Evolutionary conservation across 2,888 invertebrate genomes (phyloP).

Genomic region (Linyphia triangularis): DNA sequence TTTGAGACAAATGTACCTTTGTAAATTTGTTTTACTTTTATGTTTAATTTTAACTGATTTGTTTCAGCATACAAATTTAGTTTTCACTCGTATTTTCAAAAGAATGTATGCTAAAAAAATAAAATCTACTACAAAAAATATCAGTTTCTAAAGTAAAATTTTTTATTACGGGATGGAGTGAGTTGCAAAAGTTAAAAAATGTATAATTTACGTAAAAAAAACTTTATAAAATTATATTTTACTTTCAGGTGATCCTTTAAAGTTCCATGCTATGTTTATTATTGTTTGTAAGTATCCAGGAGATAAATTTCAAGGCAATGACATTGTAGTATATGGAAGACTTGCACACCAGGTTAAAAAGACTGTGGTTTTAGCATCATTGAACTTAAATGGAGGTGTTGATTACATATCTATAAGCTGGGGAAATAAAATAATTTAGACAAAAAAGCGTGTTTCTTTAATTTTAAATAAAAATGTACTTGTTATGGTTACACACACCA

Average conservation of each 20-base stretch:
- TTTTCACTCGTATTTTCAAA: too few species aligned
- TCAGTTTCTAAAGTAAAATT: not conserved
- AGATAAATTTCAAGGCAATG: slow-evolving; percentile 46
- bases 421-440: slow-evolving; percentile 35
- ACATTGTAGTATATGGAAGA: slow-evolving; percentile 62
- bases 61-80: too few species aligned
- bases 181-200: too few species aligned
- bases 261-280: slow-evolving; percentile 76
- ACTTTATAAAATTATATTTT: slow-evolving; percentile 70
- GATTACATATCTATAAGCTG: slow-evolving; percentile 66
- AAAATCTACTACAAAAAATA: not conserved
- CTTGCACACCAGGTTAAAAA: slow-evolving; percentile 74
- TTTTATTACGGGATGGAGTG: too few species aligned
- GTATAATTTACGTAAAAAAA: not conserved
- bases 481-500: too few species aligned
- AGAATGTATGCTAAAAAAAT: not conserved
- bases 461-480: too few species aligned
- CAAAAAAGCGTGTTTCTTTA: not conserved
- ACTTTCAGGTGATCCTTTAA: slow-evolving; percentile 73
- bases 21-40: too few species aligned
- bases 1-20: too few species aligned
- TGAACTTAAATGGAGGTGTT: slow-evolving; percentile 15
- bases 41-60: too few species aligned
- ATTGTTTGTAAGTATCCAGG: slow-evolving; percentile 60
- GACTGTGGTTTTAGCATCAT: slow-evolving; percentile 60